Base-by-base conservation (phyloP, 2,113 vertebrate species). In the Petromus typicus region DNA sequence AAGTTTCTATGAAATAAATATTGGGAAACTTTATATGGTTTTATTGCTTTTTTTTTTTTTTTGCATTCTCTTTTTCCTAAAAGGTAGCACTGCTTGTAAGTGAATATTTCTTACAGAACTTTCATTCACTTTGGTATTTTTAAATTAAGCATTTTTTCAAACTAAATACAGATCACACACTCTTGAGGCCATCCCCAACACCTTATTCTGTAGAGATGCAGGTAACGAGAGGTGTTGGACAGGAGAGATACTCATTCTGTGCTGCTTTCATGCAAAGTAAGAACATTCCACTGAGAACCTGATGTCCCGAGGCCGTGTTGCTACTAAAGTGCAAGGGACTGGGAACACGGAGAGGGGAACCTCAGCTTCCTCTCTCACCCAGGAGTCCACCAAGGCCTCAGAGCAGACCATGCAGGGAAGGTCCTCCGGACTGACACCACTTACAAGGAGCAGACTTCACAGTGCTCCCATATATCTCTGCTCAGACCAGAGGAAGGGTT, bases 141-240 rank as follows among this genome's bases (percentile, higher is more conserved):
- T 51, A 51, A 93, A 71, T n/a, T n/a, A 81, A 89, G 48, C 25
- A 25, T 56, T 43, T n/a, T 90, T 94, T 27, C 82, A 75, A 76
- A 54, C 37, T 22, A 61, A 95, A 64, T 13, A 82, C 18, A 86
- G 48, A n/a, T 34, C 78, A 43, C 16, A 18, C 34, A 76, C 75
- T 69, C 37, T 25, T 54, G 30, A 48, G 78, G 63, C 63, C 32
- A 51, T 43, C 30, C 32, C 30, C 34, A 37, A 23, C 0, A 64
- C 13, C 4, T 57, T 43, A 20, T n/a, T 88, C 57, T 92, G 86
- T 43, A 81, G 59, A 78, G 86, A 25, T 23, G 76, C 66, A 88
- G 27, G 16, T 8, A 61, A 92, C 32, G 66, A 57, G 34, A 32
- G 13, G 17, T 89, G 75, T 6, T 9, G 22, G 27, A 66, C 25